These are phyloP conservation scores for Phalera bucephala DNA, from an alignment of 2,888 invertebrate genomes.

Conservation along the genomic window DNA sequence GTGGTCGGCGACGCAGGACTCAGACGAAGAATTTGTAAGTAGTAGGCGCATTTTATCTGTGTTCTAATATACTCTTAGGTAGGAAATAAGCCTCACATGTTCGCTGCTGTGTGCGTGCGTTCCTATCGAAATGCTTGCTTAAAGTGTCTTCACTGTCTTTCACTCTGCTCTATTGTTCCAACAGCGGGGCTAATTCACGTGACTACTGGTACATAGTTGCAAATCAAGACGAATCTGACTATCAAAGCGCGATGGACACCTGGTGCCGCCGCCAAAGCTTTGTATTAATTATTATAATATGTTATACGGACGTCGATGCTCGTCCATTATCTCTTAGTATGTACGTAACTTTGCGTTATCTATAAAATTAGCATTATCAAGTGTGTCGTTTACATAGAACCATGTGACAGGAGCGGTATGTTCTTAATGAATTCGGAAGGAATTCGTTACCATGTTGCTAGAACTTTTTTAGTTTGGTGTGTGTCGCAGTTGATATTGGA, in stretches of 20 bases:
- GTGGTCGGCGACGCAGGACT: too few species aligned
- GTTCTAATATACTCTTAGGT: too few species aligned
- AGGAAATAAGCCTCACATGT: too few species aligned
- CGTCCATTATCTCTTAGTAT: constrained; percentile 44
- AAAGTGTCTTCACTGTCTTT: too few species aligned
- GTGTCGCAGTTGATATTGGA: background rate
- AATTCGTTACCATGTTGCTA: constrained; percentile 13
- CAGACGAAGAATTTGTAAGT: too few species aligned
- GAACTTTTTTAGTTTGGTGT: background rate
- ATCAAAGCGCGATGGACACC: constrained; percentile 49
- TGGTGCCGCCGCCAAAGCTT: constrained; percentile 24
- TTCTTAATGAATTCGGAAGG: constrained; percentile 16
- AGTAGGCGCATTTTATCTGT: too few species aligned
- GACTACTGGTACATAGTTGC: too few species aligned
- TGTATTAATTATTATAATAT: constrained; percentile 49
- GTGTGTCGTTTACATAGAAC: constrained; percentile 40
- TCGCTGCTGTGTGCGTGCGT: too few species aligned
- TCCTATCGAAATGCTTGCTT: too few species aligned
- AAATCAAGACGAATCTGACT: constrained; percentile 65
- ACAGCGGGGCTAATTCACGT: too few species aligned
- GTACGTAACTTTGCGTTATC: constrained; percentile 67
- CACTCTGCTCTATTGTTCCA: too few species aligned
- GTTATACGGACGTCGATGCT: constrained; percentile 45
- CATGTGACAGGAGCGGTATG: constrained; percentile 19
- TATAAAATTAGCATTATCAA: constrained; percentile 58